Evolutionary conservation across 2,797 vertebrate genomes (phyloP).

Genomic region (Lophotriccus pileatus): DNA sequence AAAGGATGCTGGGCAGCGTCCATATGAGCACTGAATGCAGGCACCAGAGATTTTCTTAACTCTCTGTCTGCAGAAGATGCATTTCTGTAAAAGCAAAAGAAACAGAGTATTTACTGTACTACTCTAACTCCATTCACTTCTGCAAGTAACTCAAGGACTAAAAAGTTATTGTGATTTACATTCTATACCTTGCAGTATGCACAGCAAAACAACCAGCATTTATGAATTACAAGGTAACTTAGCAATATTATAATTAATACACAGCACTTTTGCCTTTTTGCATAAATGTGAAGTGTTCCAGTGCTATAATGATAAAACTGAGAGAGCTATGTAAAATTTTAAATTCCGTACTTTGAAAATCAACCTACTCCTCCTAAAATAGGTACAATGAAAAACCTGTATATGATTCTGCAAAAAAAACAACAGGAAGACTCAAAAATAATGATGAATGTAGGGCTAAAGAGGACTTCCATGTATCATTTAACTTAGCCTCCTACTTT

Average conservation of each 20-base stretch:
- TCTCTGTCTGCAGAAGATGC: conserved; percentile 79
- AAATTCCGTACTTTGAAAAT: not conserved
- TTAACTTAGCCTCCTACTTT: not conserved
- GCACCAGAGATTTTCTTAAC: conserved; percentile 87
- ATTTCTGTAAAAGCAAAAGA: conserved; percentile 73
- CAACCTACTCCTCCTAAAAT: not conserved
- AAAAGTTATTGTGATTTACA: not conserved
- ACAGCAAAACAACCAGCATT: not conserved
- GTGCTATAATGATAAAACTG: not conserved
- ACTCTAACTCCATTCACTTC: not conserved
- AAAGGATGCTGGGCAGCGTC: conserved; percentile 91
- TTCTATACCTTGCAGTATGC: not conserved
- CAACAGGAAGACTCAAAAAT: not conserved
- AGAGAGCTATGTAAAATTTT: not conserved
- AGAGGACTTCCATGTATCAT: not conserved
- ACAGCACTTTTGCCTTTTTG: not conserved
- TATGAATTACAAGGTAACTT: not conserved
- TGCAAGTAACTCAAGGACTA: not conserved
- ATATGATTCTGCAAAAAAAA: not conserved
- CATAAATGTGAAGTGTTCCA: not conserved
- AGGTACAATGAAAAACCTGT: not conserved
- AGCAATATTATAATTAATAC: not conserved
- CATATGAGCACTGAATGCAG: conserved; percentile 95
- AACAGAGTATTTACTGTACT: not conserved
- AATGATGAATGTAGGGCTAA: not conserved